A percentile compares a stretch with the other conserved stretches of the same genome.
Evolutionary conservation across 2,797 vertebrate species (phyloP).

Genomic region (Falco novaeseelandiae): DNA sequence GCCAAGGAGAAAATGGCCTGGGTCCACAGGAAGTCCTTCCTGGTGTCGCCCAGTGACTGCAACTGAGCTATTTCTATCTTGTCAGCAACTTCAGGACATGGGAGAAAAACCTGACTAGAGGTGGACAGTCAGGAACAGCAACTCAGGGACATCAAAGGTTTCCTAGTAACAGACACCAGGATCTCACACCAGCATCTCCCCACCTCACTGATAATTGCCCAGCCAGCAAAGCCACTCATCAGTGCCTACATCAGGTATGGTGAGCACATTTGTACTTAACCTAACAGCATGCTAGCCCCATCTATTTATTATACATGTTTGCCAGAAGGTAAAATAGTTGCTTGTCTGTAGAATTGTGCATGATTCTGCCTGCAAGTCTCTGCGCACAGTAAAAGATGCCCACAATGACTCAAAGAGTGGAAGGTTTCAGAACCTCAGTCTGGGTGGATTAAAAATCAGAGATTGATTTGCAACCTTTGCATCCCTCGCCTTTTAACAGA

Average conservation of each 20-base stretch:
- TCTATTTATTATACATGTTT: neutral
- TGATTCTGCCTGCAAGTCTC: neutral
- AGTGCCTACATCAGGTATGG: neutral
- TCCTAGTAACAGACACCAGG: neutral
- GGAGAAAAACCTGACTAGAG: neutral
- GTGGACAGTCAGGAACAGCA: neutral
- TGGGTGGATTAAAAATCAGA: neutral
- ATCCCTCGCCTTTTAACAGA: neutral
- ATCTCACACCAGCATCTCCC: neutral
- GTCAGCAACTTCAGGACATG: neutral
- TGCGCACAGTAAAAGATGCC: neutral
- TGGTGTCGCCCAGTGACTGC: neutral
- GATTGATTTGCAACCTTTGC: constrained; percentile 11
- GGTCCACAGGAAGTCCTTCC: neutral
- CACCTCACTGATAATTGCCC: neutral
- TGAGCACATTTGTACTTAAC: accelerated
- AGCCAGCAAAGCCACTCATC: neutral
- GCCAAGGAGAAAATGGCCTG: neutral
- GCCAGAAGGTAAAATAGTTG: neutral
- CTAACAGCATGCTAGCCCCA: neutral
- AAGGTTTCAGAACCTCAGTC: neutral
- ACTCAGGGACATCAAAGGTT: neutral
- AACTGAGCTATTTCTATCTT: neutral
- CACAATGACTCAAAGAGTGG: neutral
- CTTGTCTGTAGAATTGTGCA: neutral